These are phyloP conservation scores for Amphilophus citrinellus DNA, from an alignment of 2,113 vertebrate species.

Conservation along the genomic window DNA sequence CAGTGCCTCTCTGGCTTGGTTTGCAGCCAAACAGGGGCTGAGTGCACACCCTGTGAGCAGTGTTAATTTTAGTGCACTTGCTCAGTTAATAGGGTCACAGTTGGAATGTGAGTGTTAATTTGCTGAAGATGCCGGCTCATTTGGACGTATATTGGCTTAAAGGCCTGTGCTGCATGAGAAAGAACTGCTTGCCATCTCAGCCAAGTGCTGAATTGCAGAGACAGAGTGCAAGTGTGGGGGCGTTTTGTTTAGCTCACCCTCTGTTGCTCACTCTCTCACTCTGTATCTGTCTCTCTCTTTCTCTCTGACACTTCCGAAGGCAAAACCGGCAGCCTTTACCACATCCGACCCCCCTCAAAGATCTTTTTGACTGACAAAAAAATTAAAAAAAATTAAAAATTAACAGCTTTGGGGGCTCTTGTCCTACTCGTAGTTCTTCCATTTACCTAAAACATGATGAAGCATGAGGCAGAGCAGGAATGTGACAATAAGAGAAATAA, in stretches of 20 bases:
- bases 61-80: constrained; percentile 2
- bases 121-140: constrained; percentile 18
- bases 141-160: constrained; percentile 29
- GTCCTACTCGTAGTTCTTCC: constrained; percentile 27
- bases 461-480: not conserved
- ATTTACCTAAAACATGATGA: constrained; percentile 37
- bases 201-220: constrained; percentile 71
- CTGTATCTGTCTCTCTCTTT: constrained; percentile 20
- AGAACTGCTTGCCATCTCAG: constrained; percentile 43
- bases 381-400: constrained; percentile 28
- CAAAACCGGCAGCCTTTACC: constrained; percentile 70
- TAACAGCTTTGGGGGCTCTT: constrained; percentile 56
- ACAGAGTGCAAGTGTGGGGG: constrained; percentile 70
- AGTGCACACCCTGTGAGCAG: not conserved
- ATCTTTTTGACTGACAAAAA: constrained; percentile 55
- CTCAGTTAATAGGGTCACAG: not conserved
- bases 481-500: not conserved
- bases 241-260: constrained; percentile 59
- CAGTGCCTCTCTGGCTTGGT: constrained; percentile 30
- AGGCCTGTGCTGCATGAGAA: constrained; percentile 60
- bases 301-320: constrained; percentile 70
- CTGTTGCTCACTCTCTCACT: constrained; percentile 24
- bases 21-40: constrained; percentile 8
- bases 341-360: constrained; percentile 72
- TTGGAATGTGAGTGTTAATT: constrained; percentile 6